A percentile compares a stretch with the other conserved stretches of the same genome.
Evolutionary conservation across 2,113 vertebrate genomes (phyloP).

Genomic region (Chiloscyllium plagiosum): DNA sequence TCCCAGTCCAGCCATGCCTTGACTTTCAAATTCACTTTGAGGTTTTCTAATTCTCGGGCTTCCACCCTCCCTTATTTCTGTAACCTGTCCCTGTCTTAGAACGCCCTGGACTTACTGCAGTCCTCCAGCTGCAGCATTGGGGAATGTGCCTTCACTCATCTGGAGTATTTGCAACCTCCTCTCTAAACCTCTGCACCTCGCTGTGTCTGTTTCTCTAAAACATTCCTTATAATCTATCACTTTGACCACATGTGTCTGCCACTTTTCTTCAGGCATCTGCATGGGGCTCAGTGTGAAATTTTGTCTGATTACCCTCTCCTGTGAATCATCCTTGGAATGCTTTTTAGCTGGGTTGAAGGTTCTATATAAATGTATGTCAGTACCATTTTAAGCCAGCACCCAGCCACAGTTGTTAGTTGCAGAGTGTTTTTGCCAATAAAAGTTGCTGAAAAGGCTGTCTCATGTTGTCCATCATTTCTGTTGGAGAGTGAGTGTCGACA

Average conservation of each 20-base stretch:
- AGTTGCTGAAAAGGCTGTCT: not conserved
- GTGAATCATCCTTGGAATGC: too few relatives aligned
- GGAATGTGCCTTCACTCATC: not conserved
- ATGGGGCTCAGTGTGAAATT: not conserved
- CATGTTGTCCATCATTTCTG: not conserved
- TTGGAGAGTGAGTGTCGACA: not conserved
- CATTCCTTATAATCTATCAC: not conserved
- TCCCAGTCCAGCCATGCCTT: not conserved
- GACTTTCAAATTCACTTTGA: not conserved
- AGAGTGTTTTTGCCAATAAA: not conserved
- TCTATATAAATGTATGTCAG: not conserved
- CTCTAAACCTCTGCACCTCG: not conserved
- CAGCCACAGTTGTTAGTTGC: not conserved
- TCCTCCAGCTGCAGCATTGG: not conserved
- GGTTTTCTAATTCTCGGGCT: not conserved
- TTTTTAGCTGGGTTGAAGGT: not conserved
- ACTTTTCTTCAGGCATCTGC: not conserved
- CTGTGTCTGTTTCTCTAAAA: not conserved
- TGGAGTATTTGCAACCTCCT: not conserved
- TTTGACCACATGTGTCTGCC: not conserved
- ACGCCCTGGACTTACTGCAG: not conserved
- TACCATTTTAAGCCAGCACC: not conserved
- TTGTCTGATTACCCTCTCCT: not conserved
- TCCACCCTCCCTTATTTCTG: not conserved
- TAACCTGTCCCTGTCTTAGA: not conserved